A percentile compares a stretch with the other conserved stretches of the same genome.
phyloP scores from a whole-genome alignment of 1,140 invertebrate species.

The Matsumurasca onukii region DNA sequence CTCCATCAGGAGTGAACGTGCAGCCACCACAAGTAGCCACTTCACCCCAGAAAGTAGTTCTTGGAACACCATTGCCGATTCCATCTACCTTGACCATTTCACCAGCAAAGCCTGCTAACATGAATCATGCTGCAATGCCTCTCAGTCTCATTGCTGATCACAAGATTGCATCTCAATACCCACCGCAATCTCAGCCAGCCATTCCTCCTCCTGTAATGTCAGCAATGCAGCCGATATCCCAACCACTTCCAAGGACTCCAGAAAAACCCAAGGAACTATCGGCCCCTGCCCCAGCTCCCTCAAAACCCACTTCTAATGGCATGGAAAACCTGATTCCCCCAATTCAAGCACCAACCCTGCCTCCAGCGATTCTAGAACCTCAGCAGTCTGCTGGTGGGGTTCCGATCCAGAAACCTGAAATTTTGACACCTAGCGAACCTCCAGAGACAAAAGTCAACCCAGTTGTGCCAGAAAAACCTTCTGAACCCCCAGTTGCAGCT shows the following conservation, averaged over 20 bases:
- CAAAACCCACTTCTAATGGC: conserved; percentile 30
- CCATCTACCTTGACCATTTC: conserved; percentile 4
- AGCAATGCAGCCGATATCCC: conserved; percentile 21
- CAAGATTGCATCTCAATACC: conserved; percentile 22
- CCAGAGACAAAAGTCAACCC: neutral
- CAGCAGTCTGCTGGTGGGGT: neutral
- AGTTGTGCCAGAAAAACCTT: neutral
- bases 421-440: no score
- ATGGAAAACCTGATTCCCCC: conserved; percentile 15
- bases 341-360: neutral
- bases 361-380: neutral
- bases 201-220: neutral
- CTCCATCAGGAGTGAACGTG: conserved; percentile 11
- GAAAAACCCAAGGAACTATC: conserved; percentile 34
- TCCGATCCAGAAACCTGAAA: neutral
- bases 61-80: neutral
- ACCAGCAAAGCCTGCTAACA: conserved; percentile 24
- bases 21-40: conserved; percentile 11
- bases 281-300: neutral
- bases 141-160: conserved; percentile 39
- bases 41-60: conserved; percentile 22
- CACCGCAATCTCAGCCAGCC: neutral
- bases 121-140: conserved; percentile 30
- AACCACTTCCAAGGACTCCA: conserved; percentile 31
- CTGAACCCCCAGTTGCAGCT: conserved; percentile 22